phyloP scores from a whole-genome alignment of 2,797 vertebrate species.

The Pyrocephalus nanus region DNA sequence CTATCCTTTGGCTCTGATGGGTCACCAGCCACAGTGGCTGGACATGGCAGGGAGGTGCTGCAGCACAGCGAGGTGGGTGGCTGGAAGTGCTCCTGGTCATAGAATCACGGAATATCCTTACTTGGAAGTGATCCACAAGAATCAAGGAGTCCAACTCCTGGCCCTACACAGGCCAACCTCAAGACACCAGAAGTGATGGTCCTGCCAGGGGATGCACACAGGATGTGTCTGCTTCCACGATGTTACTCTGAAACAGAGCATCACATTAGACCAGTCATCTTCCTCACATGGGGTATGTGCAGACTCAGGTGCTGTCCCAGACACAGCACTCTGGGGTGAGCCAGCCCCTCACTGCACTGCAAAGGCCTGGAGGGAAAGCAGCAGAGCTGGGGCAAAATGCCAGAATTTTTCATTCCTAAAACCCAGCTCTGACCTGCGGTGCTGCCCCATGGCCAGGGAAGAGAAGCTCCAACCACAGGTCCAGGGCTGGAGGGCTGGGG shows the following conservation, averaged over 20 bases:
- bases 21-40: neutral
- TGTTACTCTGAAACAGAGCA: neutral
- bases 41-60: neutral
- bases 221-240: neutral
- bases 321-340: neutral
- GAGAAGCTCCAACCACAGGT: neutral
- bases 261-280: neutral
- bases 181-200: too few relatives aligned
- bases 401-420: neutral
- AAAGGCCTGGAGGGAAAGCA: neutral
- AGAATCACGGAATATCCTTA: neutral
- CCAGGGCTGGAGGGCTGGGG: neutral
- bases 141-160: neutral
- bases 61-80: neutral
- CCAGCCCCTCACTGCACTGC: neutral
- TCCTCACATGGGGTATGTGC: fast-evolving
- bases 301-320: neutral
- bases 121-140: neutral
- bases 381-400: neutral
- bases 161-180: neutral
- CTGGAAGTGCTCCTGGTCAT: neutral
- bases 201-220: fast-evolving
- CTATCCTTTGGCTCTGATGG: neutral
- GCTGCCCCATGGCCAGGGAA: fast-evolving
- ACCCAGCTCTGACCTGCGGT: fast-evolving